These are phyloP conservation scores for Conger conger DNA, from an alignment of 2,113 vertebrate species.

Conservation along the genomic window DNA sequence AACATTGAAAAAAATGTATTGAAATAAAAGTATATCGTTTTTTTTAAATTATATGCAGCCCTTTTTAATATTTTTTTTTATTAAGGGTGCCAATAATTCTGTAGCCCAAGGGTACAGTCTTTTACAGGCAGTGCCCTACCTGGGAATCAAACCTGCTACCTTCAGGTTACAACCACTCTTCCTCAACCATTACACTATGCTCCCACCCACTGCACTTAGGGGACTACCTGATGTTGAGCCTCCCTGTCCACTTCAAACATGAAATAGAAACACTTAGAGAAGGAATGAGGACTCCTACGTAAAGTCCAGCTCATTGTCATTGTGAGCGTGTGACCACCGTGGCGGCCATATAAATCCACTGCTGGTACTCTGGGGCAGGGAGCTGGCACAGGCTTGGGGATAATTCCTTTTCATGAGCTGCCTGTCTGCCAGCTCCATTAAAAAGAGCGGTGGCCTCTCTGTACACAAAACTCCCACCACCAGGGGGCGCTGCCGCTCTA, in stretches of 20 bases:
- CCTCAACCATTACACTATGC: no score
- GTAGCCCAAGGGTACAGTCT: no score
- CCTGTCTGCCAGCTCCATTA: constrained; percentile 7
- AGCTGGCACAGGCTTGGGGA: not conserved
- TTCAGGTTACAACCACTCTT: no score
- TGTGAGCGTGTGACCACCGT: not conserved
- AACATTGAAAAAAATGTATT: no score
- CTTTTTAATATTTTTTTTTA: no score
- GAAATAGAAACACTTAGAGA: not conserved
- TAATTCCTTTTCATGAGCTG: constrained; percentile 24
- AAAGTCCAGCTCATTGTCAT: not conserved
- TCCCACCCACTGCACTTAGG: no score
- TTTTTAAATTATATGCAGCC: no score
- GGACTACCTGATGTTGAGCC: not conserved
- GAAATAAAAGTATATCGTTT: no score
- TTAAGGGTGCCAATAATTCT: no score
- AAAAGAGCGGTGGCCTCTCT: not conserved
- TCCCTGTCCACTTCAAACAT: not conserved
- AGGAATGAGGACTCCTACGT: not conserved
- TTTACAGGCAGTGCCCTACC: no score
- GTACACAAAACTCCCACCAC: not conserved
- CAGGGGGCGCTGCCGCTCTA: not conserved
- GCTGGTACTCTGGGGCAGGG: not conserved
- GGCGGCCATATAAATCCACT: not conserved
- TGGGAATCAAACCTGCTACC: no score